Evolutionary conservation across 2,797 vertebrate genomes (phyloP).

Genomic region (Pseudochirops corinnae): DNA sequence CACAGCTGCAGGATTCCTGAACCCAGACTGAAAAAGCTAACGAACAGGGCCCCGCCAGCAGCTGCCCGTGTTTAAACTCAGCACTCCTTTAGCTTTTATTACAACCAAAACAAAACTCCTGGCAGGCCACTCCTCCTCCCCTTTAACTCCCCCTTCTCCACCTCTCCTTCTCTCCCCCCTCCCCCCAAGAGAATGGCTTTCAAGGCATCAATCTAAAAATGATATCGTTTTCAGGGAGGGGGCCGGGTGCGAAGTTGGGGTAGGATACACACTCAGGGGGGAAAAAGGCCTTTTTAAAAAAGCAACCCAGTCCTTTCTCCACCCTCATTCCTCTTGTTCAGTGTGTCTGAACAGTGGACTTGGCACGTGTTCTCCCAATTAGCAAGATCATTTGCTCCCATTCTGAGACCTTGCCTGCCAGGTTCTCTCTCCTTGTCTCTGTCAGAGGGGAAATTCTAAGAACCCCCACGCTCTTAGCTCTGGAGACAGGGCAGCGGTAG

Average conservation of each 20-base stretch:
- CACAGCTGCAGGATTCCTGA: background rate
- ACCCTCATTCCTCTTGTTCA: conserved; percentile 71
- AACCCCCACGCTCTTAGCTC: background rate
- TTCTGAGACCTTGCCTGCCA: conserved; percentile 81
- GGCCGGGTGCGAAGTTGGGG: background rate
- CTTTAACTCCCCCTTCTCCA: background rate
- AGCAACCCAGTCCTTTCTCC: conserved; percentile 71
- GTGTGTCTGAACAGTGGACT: conserved; percentile 81
- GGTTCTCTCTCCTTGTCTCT: conserved; percentile 77
- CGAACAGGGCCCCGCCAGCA: background rate
- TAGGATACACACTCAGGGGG: background rate
- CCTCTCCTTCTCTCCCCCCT: background rate
- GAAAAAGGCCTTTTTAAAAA: background rate
- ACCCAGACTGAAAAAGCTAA: background rate
- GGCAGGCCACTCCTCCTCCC: background rate
- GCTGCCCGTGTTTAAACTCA: rapidly evolving
- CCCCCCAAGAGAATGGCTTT: rapidly evolving
- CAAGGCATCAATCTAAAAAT: background rate
- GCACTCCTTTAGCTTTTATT: conserved; percentile 12
- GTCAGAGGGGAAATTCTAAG: background rate
- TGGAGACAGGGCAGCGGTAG: background rate
- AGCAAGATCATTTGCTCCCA: conserved; percentile 81
- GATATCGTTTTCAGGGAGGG: background rate
- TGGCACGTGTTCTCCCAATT: conserved; percentile 79
- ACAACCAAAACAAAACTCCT: background rate